A percentile compares a stretch with the other conserved stretches of the same genome.
These are phyloP conservation scores for Callaeas wilsoni DNA, from an alignment of 2,113 vertebrate species.

Conservation along the genomic window DNA sequence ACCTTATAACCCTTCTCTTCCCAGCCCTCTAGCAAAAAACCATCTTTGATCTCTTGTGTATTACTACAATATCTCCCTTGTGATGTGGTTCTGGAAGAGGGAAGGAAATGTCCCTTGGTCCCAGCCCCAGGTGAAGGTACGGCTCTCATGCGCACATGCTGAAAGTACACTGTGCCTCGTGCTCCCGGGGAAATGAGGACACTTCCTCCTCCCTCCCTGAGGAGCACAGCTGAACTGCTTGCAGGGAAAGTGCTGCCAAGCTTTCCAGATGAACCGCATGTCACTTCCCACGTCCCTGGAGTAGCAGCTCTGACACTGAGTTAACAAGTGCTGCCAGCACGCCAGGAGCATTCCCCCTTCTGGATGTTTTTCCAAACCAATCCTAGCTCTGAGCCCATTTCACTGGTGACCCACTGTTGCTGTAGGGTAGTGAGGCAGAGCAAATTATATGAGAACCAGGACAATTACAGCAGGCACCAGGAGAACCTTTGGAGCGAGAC, in stretches of 20 bases:
- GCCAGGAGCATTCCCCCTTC: neutral
- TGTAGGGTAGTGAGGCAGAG: neutral
- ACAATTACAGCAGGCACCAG: neutral
- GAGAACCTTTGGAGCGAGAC: neutral
- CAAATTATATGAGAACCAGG: neutral
- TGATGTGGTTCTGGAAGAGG: neutral
- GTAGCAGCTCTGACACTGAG: neutral
- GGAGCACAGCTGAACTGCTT: conserved; percentile 20
- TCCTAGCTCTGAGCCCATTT: neutral
- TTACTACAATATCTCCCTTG: neutral
- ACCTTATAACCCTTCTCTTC: conserved; percentile 11
- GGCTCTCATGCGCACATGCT: neutral
- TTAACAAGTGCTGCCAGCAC: neutral
- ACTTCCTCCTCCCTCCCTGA: conserved; percentile 26
- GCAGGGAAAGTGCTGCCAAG: conserved; percentile 20
- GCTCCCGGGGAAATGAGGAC: conserved; percentile 18
- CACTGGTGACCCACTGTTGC: neutral
- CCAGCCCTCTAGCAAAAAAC: neutral
- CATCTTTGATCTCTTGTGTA: neutral
- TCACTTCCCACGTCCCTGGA: conserved; percentile 43
- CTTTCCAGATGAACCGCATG: conserved; percentile 13
- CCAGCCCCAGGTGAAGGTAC: conserved; percentile 11
- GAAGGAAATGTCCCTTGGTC: neutral
- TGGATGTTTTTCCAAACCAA: neutral
- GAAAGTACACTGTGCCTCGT: neutral